Evolutionary conservation across 2,888 invertebrate genomes (phyloP).

Genomic region (Elegia similella): DNA sequence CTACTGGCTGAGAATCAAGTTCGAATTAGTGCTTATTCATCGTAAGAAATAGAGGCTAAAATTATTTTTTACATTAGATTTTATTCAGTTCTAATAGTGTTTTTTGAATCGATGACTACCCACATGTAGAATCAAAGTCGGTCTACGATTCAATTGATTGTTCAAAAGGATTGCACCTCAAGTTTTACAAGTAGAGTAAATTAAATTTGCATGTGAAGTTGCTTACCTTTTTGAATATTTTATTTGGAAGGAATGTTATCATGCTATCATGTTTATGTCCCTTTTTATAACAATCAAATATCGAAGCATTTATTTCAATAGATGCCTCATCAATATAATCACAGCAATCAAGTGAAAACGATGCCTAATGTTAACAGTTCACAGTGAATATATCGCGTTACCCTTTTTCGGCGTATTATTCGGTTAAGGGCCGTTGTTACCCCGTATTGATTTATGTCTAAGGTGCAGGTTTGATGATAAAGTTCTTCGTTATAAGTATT

Average conservation of each 20-base stretch:
- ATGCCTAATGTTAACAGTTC: constrained; percentile 15
- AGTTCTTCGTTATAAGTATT: background rate
- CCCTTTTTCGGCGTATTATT: constrained; percentile 42
- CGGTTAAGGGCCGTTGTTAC: constrained; percentile 46
- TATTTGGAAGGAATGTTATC: background rate
- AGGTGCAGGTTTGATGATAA: constrained; percentile 17
- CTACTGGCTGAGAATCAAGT: constrained; percentile 15
- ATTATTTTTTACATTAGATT: background rate
- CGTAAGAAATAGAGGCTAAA: background rate
- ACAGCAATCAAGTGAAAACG: constrained; percentile 15
- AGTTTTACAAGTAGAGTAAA: no score
- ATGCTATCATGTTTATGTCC: background rate
- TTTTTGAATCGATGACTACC: background rate
- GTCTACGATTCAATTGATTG: no score
- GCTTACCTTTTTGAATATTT: background rate
- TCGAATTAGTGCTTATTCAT: constrained; percentile 17
- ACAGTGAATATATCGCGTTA: constrained; percentile 20
- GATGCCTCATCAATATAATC: constrained; percentile 10
- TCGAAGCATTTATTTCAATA: constrained; percentile 10
- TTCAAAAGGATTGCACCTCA: no score
- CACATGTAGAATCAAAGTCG: no score
- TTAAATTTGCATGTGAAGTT: no score
- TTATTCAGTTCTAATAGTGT: background rate
- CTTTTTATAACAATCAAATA: background rate
- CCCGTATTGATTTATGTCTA: constrained; percentile 70